A percentile compares a stretch with the other conserved stretches of the same genome.
phyloP scores from a whole-genome alignment of 2,797 vertebrate species.

The Tapera naevia region DNA sequence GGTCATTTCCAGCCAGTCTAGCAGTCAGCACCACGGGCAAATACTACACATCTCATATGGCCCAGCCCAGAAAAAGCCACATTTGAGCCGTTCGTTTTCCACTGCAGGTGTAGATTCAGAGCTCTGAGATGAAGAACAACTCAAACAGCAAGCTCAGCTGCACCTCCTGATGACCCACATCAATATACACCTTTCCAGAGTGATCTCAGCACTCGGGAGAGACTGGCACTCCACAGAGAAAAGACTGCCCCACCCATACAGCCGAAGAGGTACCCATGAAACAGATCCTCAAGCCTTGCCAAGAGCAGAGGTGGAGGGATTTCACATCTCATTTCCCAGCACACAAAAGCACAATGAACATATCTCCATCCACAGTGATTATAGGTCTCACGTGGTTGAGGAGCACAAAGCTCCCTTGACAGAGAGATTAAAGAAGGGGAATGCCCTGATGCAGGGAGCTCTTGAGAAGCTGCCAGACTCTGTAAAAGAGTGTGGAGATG shows the following conservation, averaged over 20 bases:
- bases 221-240: not conserved
- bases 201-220: not conserved
- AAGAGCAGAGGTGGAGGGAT: not conserved
- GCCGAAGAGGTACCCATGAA: not conserved
- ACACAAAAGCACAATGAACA: not conserved
- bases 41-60: not conserved
- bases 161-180: not conserved
- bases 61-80: not conserved
- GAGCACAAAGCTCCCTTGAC: not conserved
- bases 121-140: not conserved
- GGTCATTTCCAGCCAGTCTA: not conserved
- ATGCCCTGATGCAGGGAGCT: not conserved
- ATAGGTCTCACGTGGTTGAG: accelerated
- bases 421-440: not conserved
- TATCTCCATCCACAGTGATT: not conserved
- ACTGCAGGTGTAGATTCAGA: not conserved
- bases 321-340: not conserved
- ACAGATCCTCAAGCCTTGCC: not conserved
- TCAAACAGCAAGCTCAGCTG: not conserved
- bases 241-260: not conserved
- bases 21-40: not conserved
- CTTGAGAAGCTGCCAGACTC: not conserved
- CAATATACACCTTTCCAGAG: not conserved
- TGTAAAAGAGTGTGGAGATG: not conserved
- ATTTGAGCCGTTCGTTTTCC: not conserved